Base-by-base conservation (phyloP, 2,797 vertebrate genomes). In the Chelidonichthys spinosus region DNA sequence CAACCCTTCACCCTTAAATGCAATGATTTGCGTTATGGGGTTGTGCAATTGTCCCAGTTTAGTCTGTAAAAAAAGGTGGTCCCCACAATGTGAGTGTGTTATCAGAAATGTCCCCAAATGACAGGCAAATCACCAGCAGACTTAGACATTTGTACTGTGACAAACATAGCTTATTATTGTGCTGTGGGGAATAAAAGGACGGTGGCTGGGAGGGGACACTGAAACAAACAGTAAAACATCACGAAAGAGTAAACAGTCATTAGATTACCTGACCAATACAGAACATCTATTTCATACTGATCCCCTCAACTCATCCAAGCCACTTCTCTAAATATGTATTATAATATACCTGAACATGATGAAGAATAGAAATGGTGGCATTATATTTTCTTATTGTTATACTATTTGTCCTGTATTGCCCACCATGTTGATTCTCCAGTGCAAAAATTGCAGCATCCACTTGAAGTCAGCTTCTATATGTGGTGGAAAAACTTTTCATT, bases 121-220 rank as follows among this genome's bases (percentile, higher is more conserved):
- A 25, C 25, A 25, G 25, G 25, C 2, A 25, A 25, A 25, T 25
- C 25, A 25, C 25, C 25, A 25, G 25, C 25, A 25, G 25, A 90
- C 63, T 56, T 40, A 52, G 43, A 81, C 76, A 88, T 85, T 86
- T 92, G 86, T 86, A 85, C 69, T 68, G 49, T 73, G 85, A 91
- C 89, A 88, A 88, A 90, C 83, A 78, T 87, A 75, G 77, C 78
- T 91, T 88, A 91, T 91, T 87, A 89, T 79, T 84, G 85, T 91
- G 76, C 87, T 62, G 54, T 79, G 14, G 76, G 76, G 59, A 74
- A 64, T 47, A 76, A 64, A 33, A 36, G 35, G 52, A 63, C 8
- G 17, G 25, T 54, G 58, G 42, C 59, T 68, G 35, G 15, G 47
- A 69, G 44, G 53, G 72, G 60, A 60, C 50, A 44, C 9, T 59